These are phyloP conservation scores for Thaleichthys pacificus DNA, from an alignment of 2,797 vertebrate species.

Conservation along the genomic window DNA sequence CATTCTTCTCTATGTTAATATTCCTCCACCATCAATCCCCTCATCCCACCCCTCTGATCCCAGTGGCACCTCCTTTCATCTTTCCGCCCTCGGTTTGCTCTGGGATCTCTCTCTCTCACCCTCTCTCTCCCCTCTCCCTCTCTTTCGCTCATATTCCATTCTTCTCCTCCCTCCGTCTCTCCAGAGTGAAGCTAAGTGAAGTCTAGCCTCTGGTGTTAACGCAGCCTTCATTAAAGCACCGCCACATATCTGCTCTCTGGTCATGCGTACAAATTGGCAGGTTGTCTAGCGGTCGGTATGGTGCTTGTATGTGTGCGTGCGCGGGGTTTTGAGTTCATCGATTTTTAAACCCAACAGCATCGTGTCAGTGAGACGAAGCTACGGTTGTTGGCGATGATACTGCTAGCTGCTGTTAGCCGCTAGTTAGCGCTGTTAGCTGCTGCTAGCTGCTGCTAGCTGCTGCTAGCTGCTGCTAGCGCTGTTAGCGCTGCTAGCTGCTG, in stretches of 20 bases:
- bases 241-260: constrained; percentile 46
- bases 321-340: constrained; percentile 14
- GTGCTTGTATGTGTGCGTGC: too few relatives aligned
- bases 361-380: constrained; percentile 24
- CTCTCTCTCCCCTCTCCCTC: constrained; percentile 21
- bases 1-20: not conserved
- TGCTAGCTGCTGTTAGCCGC: too few relatives aligned
- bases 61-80: constrained; percentile 35
- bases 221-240: constrained; percentile 62
- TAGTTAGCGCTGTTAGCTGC: too few relatives aligned
- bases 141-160: not conserved
- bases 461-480: too few relatives aligned
- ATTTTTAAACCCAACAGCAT: constrained; percentile 34
- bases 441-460: too few relatives aligned
- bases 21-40: constrained; percentile 12
- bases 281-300: constrained; percentile 24
- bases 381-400: constrained; percentile 1
- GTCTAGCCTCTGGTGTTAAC: constrained; percentile 49
- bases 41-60: not conserved
- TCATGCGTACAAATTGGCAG: constrained; percentile 39
- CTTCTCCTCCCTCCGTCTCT: not conserved
- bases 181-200: constrained; percentile 54
- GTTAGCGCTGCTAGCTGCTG: too few relatives aligned
- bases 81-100: not conserved
- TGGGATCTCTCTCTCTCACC: constrained; percentile 26